phyloP scores from a whole-genome alignment of 2,113 vertebrate genomes.

The Arenaria interpres region DNA sequence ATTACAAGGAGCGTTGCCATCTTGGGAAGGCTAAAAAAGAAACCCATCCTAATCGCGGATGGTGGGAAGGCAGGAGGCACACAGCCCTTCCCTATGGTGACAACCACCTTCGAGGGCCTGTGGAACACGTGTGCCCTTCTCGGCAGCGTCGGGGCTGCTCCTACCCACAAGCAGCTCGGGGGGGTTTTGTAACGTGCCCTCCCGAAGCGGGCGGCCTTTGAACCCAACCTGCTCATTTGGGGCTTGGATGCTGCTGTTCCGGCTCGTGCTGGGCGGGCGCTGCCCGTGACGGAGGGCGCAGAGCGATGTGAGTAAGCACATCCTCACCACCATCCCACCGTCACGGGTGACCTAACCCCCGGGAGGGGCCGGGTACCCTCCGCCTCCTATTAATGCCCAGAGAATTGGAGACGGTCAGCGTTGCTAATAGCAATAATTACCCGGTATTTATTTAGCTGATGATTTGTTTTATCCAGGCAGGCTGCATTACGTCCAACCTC shows the following conservation, averaged over 20 bases:
- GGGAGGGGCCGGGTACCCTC: background rate
- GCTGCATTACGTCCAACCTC: background rate
- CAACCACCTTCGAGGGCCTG: fast-evolving
- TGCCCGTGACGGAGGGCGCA: background rate
- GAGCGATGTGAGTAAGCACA: background rate
- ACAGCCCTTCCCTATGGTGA: fast-evolving
- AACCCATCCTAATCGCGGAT: background rate
- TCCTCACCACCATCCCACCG: background rate
- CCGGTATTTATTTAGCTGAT: background rate
- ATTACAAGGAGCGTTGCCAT: fast-evolving
- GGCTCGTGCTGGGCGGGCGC: background rate
- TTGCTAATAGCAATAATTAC: background rate
- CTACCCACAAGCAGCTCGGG: fast-evolving
- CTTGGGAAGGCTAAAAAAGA: background rate
- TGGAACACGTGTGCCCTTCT: fast-evolving
- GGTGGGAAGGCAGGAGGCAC: background rate
- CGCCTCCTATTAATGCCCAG: background rate
- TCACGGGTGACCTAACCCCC: background rate
- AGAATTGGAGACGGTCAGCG: background rate
- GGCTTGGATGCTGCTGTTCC: background rate
- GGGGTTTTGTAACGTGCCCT: background rate
- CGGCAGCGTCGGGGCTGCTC: fast-evolving
- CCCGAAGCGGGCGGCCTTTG: background rate
- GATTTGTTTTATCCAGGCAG: background rate
- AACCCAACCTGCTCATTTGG: background rate